A percentile compares a stretch with the other conserved stretches of the same genome.
phyloP scores from a whole-genome alignment of 2,888 invertebrate species.

The Lasioglossum marginatum region DNA sequence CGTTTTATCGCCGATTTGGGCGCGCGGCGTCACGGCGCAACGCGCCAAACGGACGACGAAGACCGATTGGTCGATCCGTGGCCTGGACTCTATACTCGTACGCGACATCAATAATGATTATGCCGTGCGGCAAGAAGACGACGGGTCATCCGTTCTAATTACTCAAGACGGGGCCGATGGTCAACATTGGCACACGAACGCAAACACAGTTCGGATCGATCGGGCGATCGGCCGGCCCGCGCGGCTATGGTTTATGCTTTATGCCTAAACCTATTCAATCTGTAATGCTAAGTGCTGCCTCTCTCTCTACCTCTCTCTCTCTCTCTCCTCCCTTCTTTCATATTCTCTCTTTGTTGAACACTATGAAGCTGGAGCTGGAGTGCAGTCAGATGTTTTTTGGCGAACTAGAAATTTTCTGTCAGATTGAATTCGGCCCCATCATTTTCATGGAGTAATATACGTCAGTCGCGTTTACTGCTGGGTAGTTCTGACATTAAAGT shows the following conservation, averaged over 20 bases:
- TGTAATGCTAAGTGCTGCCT: constrained; percentile 49
- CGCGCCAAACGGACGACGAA: background rate
- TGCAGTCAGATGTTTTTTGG: background rate
- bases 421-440: background rate
- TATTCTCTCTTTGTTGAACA: too few relatives aligned
- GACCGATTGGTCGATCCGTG: constrained; percentile 5
- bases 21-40: background rate
- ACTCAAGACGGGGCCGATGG: constrained; percentile 61
- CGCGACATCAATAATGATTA: constrained; percentile 56
- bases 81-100: background rate
- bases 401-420: background rate
- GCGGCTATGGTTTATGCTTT: constrained; percentile 46
- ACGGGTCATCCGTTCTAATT: constrained; percentile 65
- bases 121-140: constrained; percentile 52
- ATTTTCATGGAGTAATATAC: background rate
- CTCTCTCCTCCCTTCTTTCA: background rate
- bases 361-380: background rate
- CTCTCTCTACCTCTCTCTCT: background rate
- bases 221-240: constrained; percentile 28
- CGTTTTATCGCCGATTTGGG: constrained; percentile 15
- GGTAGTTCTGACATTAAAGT: background rate
- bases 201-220: constrained; percentile 48
- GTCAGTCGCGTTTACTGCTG: too few relatives aligned
- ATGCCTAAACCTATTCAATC: constrained; percentile 53
- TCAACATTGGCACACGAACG: constrained; percentile 56